These are phyloP conservation scores for Apocheima hispidaria DNA, from an alignment of 2,888 invertebrate species.

Conservation along the genomic window DNA sequence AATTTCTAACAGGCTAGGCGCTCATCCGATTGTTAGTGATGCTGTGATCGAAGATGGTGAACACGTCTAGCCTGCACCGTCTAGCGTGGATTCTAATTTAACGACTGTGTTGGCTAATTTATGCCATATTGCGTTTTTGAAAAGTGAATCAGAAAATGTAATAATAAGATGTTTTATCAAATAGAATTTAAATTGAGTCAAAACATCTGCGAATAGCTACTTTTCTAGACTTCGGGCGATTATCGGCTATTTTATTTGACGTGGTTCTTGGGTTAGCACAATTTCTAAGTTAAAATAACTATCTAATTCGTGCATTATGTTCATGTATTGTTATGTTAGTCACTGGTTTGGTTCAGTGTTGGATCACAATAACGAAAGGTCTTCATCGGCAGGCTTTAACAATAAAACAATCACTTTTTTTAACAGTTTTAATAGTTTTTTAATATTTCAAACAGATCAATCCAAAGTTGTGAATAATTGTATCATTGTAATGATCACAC, in stretches of 20 bases:
- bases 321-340: slow-evolving; percentile 57
- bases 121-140: too few relatives aligned
- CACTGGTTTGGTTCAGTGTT: slow-evolving; percentile 69
- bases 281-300: slow-evolving; percentile 23
- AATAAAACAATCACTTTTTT: slow-evolving; percentile 45
- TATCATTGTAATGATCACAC: background rate
- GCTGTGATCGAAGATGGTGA: background rate
- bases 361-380: slow-evolving; percentile 79
- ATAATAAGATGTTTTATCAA: too few relatives aligned
- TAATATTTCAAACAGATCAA: background rate
- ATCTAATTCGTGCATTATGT: slow-evolving; percentile 42
- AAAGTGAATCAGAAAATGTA: too few relatives aligned
- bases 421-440: slow-evolving; percentile 12
- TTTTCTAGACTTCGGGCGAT: background rate
- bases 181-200: too few relatives aligned
- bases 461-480: background rate
- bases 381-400: slow-evolving; percentile 74
- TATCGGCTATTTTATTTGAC: slow-evolving; percentile 9
- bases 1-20: background rate
- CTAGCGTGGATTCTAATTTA: too few relatives aligned
- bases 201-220: too few relatives aligned
- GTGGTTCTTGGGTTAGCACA: slow-evolving; percentile 23
- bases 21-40: background rate
- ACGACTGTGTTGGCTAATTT: too few relatives aligned
- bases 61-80: too few relatives aligned